Evolutionary conservation across 2,888 invertebrate genomes (phyloP).

Genomic region (Idaea dimidiata): DNA sequence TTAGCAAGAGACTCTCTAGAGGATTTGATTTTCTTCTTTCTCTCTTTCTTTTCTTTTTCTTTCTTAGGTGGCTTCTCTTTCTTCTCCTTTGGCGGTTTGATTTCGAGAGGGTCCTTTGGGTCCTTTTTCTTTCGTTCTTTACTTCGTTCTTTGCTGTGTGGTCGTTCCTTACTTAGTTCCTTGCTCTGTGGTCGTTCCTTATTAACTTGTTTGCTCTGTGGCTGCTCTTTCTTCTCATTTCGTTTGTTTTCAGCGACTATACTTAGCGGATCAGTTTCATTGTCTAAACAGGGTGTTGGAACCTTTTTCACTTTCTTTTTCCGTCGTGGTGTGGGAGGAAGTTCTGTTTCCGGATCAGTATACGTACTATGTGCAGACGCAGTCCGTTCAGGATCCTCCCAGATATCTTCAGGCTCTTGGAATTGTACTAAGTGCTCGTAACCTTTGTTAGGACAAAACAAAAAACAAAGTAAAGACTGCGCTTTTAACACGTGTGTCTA

Average conservation of each 20-base stretch:
- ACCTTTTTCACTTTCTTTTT: conserved; percentile 47
- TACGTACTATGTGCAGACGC: conserved; percentile 40
- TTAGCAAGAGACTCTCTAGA: conserved; percentile 40
- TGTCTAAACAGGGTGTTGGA: conserved; percentile 32
- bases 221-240: conserved; percentile 50
- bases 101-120: conserved; percentile 21
- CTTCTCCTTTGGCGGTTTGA: conserved; percentile 20
- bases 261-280: conserved; percentile 60
- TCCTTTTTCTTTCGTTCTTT: conserved; percentile 34
- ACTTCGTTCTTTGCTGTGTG: conserved; percentile 24
- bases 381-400: conserved; percentile 46
- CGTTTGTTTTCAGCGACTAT: conserved; percentile 43
- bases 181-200: conserved; percentile 59
- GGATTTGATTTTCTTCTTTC: conserved; percentile 37
- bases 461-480: background rate
- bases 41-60: conserved; percentile 31
- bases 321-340: conserved; percentile 22
- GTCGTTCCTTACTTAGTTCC: conserved; percentile 52
- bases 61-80: conserved; percentile 22
- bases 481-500: background rate
- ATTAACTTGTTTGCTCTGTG: conserved; percentile 59
- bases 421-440: conserved; percentile 71
- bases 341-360: conserved; percentile 35
- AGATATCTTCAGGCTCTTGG: conserved; percentile 59
- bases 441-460: conserved; percentile 41